Evolutionary conservation across 1,140 invertebrate genomes (phyloP).

Genomic region (Aphis craccivora): DNA sequence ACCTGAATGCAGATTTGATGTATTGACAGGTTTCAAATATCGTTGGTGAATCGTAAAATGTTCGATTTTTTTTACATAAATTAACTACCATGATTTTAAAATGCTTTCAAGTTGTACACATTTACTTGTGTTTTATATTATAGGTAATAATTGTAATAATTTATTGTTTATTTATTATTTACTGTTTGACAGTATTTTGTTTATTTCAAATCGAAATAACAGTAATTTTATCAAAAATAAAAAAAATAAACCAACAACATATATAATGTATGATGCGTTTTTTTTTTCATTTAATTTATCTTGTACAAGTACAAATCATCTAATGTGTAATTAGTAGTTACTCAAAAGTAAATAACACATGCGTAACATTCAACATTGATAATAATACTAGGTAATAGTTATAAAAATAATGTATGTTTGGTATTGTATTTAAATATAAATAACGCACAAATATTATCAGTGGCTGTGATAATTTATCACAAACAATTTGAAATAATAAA

Average conservation of each 20-base stretch:
- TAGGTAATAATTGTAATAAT: background rate
- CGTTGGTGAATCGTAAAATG: background rate
- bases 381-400: too few species aligned
- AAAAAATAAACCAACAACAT: background rate
- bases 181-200: background rate
- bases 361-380: background rate
- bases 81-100: slow-evolving; percentile 34
- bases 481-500: background rate
- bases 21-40: background rate
- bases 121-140: background rate
- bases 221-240: background rate
- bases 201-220: background rate
- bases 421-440: too few species aligned
- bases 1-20: background rate
- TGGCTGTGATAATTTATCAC: too few species aligned
- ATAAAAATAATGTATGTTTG: too few species aligned
- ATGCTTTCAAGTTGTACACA: slow-evolving; percentile 26
- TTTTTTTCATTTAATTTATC: background rate
- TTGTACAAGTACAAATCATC: background rate
- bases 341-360: background rate
- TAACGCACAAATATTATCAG: too few species aligned
- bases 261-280: too few species aligned
- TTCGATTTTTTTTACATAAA: background rate
- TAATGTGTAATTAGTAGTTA: background rate
- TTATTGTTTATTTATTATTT: background rate